Evolutionary conservation across 64 coral and sea anemone genomes (phyloP), one percentile per base, ranked within the genome.

Genomic region (Actinia equina): DNA sequence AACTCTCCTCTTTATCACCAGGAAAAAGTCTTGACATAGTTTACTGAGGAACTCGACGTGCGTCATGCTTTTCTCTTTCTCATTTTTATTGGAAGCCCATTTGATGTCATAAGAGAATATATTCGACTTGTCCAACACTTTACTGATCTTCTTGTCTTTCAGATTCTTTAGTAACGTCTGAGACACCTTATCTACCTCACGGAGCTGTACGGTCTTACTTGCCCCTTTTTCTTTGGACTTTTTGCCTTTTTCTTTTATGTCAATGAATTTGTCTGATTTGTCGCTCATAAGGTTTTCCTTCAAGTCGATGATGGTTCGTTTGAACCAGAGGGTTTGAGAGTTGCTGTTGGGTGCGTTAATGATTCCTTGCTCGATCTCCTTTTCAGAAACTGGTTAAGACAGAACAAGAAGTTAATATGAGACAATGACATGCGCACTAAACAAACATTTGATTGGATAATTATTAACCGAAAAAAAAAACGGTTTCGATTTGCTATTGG

Each of bases 311-410:
- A 98, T 94, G 51, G 58, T 91, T 19, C 95, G 89, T 25, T 88
- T 85, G 79, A 98, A 94, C 95, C 95, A 98, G 27, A 94, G 77
- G 18, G 55, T 20, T 16, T 88, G 27, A 18, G 84, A 49, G 51
- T 88, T 90, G 30, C 91, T 51, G 15, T 70, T 52, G 25, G 88
- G 51, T 12, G 55, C 85, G 30, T 97, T 79, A 0, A 88, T 19
- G 61, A 97, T 81, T 19, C 94, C 94, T 53, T 93, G 88, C 17
- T 91, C 82, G 41, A 84, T 86, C 88, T 97, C 94, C 42, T 91
- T 59, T 78, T 97, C 94, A 17, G 71, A 67, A 44, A 90, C 94
- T 97, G 62, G 17, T 43, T 84, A 12, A 46, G 45, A 49, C n/a
- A 80, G 18, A 80, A 25, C 0, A 65, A n/a, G 62, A 65, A 23